Percentiles rank a stretch among this genome's conserved stretches.
Evolutionary conservation across 2,888 invertebrate genomes (phyloP).

Genomic region (Ichneumoninae sp.): DNA sequence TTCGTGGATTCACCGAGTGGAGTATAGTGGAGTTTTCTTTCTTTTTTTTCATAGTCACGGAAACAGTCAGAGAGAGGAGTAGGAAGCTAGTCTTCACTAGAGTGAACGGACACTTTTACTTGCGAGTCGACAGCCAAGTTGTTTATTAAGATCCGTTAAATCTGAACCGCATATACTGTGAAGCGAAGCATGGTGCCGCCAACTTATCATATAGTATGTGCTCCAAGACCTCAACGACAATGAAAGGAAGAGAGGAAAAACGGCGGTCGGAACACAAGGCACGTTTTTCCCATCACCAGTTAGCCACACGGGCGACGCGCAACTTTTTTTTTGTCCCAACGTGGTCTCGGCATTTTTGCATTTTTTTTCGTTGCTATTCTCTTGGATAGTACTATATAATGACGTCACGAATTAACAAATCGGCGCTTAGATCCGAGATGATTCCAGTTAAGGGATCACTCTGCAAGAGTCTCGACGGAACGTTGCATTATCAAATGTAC

Average conservation of each 20-base stretch:
- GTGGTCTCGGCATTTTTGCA: constrained; percentile 8
- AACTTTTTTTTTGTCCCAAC: not conserved
- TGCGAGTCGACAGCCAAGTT: not conserved
- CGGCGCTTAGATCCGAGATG: constrained; percentile 8
- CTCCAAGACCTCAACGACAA: constrained; percentile 17
- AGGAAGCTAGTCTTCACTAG: constrained; percentile 10
- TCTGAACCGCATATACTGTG: not conserved
- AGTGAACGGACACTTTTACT: not conserved
- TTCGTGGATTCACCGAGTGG: constrained; percentile 72
- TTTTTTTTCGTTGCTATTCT: constrained; percentile 16
- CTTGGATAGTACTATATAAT: not conserved
- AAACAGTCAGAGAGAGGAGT: constrained; percentile 24
- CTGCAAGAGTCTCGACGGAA: constrained; percentile 12
- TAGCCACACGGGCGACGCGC: constrained; percentile 26
- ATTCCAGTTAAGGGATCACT: constrained; percentile 4
- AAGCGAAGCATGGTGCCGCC: not conserved
- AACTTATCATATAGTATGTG: not conserved
- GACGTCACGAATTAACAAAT: not conserved
- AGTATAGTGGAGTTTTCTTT: constrained; percentile 6
- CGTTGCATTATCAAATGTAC: constrained; percentile 19
- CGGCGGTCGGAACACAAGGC: constrained; percentile 55
- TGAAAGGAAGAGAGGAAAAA: constrained; percentile 29
- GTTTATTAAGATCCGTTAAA: not conserved
- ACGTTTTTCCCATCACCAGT: constrained; percentile 62
- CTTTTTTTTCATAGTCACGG: constrained; percentile 36